Percentiles rank a stretch among this genome's conserved stretches.
These are phyloP conservation scores for Peucedramus taeniatus DNA, from an alignment of 2,113 vertebrate species.

Conservation along the genomic window DNA sequence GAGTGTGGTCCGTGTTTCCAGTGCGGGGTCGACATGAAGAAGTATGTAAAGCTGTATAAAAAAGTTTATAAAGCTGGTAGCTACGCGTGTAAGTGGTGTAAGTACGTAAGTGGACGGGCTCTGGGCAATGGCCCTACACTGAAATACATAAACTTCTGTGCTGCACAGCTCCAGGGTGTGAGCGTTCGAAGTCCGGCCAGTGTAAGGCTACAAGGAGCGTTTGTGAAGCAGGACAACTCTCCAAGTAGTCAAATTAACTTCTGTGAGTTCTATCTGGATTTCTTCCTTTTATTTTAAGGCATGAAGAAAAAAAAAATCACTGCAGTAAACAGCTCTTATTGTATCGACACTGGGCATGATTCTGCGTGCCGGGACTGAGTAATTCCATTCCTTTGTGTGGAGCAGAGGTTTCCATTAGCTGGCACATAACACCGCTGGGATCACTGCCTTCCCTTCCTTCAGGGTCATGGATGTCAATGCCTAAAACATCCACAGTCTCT, in stretches of 20 bases:
- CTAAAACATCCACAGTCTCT: background rate
- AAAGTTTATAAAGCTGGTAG: fast-evolving
- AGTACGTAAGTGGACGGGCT: background rate
- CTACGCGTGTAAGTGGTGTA: no score
- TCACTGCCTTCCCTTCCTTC: background rate
- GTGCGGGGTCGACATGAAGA: fast-evolving
- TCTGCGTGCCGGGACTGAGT: background rate
- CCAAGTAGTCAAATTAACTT: background rate
- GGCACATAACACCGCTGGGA: background rate
- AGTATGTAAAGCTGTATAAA: fast-evolving
- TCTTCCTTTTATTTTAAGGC: background rate
- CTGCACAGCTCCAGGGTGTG: fast-evolving
- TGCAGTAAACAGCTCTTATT: background rate
- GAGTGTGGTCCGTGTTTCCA: fast-evolving
- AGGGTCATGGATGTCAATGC: background rate
- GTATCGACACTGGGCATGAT: fast-evolving
- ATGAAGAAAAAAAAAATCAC: background rate
- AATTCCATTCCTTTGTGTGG: background rate
- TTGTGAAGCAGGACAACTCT: background rate
- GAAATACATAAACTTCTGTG: fast-evolving
- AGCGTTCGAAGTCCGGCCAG: background rate
- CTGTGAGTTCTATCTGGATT: background rate
- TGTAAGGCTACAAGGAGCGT: fast-evolving
- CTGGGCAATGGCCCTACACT: fast-evolving
- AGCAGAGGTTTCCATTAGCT: background rate